Percentiles rank a stretch among this genome's conserved stretches.
Conservation (phyloP, 2,888 invertebrate genomes). For the Drosophila monieri region DNA sequence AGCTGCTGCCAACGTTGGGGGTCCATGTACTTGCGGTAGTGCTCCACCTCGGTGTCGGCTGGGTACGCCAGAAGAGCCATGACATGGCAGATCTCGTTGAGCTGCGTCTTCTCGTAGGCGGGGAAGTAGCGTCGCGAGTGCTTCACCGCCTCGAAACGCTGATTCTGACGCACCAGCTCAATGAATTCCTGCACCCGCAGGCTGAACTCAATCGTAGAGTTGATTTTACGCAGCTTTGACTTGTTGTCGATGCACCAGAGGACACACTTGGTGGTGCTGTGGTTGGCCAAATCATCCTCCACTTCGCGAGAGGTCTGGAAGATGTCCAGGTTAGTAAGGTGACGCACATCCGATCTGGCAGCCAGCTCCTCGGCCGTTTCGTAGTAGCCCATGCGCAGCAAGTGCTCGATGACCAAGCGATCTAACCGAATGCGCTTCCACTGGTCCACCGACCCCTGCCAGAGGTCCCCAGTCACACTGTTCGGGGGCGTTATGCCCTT, state of each 20-base stretch:
- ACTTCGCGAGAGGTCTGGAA: conserved; percentile 93
- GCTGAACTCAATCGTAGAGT: conserved; percentile 98
- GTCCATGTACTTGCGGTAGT: conserved; percentile 88
- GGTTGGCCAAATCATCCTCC: conserved; percentile 92
- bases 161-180: conserved; percentile 94
- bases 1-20: conserved; percentile 91
- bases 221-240: conserved; percentile 96
- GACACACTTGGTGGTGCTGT: conserved; percentile 94
- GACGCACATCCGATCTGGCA: conserved; percentile 90
- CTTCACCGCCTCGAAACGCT: conserved; percentile 95
- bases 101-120: conserved; percentile 92
- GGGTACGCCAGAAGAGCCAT: conserved; percentile 98
- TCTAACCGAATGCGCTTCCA: conserved; percentile 87
- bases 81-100: conserved; percentile 94
- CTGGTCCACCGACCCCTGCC: conserved; percentile 82
- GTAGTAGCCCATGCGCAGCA: conserved; percentile 97
- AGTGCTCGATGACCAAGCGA: conserved; percentile 98
- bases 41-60: conserved; percentile 89
- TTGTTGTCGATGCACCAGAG: conserved; percentile 98
- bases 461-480: conserved; percentile 75
- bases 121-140: conserved; percentile 97
- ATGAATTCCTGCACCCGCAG: conserved; percentile 94
- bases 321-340: conserved; percentile 96
- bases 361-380: conserved; percentile 95
- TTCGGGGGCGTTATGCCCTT: conserved; percentile 84